Percentiles rank a stretch among this genome's conserved stretches.
phyloP scores from a whole-genome alignment of 2,888 invertebrate species.

The Rhaphigaster nebulosa region DNA sequence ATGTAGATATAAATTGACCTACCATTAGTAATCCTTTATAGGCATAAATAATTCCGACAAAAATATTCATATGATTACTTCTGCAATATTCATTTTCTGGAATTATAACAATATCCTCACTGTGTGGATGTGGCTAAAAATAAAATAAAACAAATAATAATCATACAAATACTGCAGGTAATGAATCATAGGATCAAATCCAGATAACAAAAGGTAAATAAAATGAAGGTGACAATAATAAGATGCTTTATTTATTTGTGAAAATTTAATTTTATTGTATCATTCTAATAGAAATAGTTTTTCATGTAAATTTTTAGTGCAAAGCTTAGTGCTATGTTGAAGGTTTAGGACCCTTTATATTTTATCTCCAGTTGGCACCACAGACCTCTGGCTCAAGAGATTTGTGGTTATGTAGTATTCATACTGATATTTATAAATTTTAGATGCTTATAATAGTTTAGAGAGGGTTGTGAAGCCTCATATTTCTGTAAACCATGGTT shows the following conservation, averaged over 20 bases:
- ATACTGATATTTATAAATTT: too few relatives aligned
- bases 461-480: too few relatives aligned
- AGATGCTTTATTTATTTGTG: background rate
- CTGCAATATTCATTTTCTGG: slow-evolving; percentile 98
- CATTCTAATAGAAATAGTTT: background rate
- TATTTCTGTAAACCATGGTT: too few relatives aligned
- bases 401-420: too few relatives aligned
- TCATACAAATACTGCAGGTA: background rate
- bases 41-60: slow-evolving; percentile 96
- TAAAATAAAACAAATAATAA: slow-evolving; percentile 12
- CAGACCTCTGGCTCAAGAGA: too few relatives aligned
- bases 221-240: background rate
- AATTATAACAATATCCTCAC: slow-evolving; percentile 92
- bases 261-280: background rate
- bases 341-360: too few relatives aligned
- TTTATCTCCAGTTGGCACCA: too few relatives aligned
- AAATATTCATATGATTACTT: slow-evolving; percentile 94
- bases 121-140: slow-evolving; percentile 86
- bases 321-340: too few relatives aligned
- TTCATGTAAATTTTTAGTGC: too few relatives aligned
- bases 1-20: slow-evolving; percentile 67
- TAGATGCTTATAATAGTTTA: too few relatives aligned
- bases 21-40: slow-evolving; percentile 98
- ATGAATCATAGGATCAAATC: background rate
- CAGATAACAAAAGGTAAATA: background rate